Percentiles rank a stretch among this genome's conserved stretches.
Evolutionary conservation across 2,113 vertebrate species (phyloP).

Genomic region (Channa argus): DNA sequence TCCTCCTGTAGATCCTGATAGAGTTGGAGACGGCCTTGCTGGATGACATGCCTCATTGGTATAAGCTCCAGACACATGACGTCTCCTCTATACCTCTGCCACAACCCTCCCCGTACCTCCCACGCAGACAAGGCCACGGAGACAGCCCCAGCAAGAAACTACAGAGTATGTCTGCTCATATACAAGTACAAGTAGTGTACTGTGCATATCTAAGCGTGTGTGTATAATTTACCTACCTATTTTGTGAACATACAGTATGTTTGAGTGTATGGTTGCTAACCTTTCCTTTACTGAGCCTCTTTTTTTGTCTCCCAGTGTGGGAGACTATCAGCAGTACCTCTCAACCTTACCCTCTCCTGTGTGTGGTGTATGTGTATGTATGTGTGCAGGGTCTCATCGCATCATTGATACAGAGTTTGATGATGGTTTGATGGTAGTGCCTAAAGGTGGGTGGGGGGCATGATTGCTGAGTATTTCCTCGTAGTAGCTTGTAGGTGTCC

Average conservation of each 20-base stretch:
- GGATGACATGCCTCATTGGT: slow-evolving; percentile 97
- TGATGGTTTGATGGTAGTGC: slow-evolving; percentile 97
- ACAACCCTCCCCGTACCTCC: slow-evolving; percentile 96
- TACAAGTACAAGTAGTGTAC: not conserved
- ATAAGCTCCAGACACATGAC: slow-evolving; percentile 97
- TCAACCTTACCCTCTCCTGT: slow-evolving; percentile 54
- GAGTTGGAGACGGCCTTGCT: slow-evolving; percentile 96
- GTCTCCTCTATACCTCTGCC: slow-evolving; percentile 97
- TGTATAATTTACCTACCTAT: not conserved
- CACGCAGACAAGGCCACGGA: slow-evolving; percentile 91
- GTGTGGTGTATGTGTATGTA: slow-evolving; percentile 56
- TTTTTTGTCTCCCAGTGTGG: slow-evolving; percentile 41
- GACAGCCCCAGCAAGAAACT: slow-evolving; percentile 97
- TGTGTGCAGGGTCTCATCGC: slow-evolving; percentile 94
- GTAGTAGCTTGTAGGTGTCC: slow-evolving; percentile 71
- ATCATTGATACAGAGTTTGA: slow-evolving; percentile 99
- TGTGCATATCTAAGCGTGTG: slow-evolving; percentile 26
- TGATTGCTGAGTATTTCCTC: slow-evolving; percentile 73
- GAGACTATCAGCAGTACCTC: slow-evolving; percentile 31
- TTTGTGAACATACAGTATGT: slow-evolving; percentile 9
- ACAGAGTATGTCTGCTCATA: slow-evolving; percentile 88
- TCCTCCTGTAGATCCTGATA: slow-evolving; percentile 90
- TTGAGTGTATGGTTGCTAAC: slow-evolving; percentile 25
- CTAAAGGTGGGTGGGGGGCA: slow-evolving; percentile 95
- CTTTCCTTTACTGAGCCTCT: slow-evolving; percentile 43